These are phyloP conservation scores for Ditylenchus dipsaci DNA, from an alignment of 1,140 invertebrate species.

Conservation along the genomic window DNA sequence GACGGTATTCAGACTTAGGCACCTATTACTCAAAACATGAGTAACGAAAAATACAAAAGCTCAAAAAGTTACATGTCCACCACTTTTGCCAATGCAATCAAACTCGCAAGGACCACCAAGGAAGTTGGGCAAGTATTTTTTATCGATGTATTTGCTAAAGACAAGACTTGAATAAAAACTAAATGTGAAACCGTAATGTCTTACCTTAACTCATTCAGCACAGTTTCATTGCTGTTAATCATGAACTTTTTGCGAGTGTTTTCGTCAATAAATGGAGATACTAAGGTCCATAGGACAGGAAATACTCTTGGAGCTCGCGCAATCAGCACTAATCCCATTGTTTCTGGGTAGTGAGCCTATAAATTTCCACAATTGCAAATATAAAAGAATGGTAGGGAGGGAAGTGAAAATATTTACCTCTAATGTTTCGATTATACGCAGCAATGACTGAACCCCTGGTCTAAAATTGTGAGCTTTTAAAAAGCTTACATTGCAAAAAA, in stretches of 20 bases:
- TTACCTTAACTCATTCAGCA: slow-evolving; percentile 44
- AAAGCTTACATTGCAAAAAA: background rate
- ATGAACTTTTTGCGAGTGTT: slow-evolving; percentile 84
- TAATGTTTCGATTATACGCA: slow-evolving; percentile 88
- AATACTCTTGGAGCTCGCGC: slow-evolving; percentile 84
- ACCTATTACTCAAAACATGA: slow-evolving; percentile 75
- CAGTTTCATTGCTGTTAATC: slow-evolving; percentile 50
- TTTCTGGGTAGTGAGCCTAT: slow-evolving; percentile 85
- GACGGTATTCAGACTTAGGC: slow-evolving; percentile 80
- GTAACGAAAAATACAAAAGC: too few relatives aligned
- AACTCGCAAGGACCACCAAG: slow-evolving; percentile 81
- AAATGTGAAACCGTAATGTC: slow-evolving; percentile 58
- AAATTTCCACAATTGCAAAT: slow-evolving; percentile 19
- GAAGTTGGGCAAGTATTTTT: slow-evolving; percentile 83
- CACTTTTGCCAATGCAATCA: slow-evolving; percentile 50
- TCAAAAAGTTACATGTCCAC: background rate
- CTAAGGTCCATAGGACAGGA: slow-evolving; percentile 91
- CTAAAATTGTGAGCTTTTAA: slow-evolving; percentile 62
- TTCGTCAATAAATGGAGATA: slow-evolving; percentile 94
- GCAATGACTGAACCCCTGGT: slow-evolving; percentile 79
- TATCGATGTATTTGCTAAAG: slow-evolving; percentile 69
- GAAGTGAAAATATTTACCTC: slow-evolving; percentile 62
- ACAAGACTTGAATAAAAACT: background rate
- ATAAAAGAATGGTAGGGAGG: background rate
- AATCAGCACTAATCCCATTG: slow-evolving; percentile 79